A percentile compares a stretch with the other conserved stretches of the same genome.
phyloP scores from a whole-genome alignment of 2,797 vertebrate species.

The Squalus acanthias region DNA sequence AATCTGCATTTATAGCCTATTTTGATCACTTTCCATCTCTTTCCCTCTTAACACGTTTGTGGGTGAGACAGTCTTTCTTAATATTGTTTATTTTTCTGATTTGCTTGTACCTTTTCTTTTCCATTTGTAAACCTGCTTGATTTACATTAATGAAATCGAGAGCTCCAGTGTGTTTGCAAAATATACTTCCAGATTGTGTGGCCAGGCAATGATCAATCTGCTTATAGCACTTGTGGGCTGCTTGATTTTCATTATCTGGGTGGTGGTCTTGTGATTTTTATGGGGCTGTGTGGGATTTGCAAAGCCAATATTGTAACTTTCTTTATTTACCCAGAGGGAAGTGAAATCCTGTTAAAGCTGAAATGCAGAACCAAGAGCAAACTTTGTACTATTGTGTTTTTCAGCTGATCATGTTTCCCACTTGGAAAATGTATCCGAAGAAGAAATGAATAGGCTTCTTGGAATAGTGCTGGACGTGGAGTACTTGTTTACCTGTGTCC shows the following conservation, averaged over 20 bases:
- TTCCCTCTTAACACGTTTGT: not conserved
- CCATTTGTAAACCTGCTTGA: not conserved
- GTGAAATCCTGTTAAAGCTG: constrained; percentile 15
- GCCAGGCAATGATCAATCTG: not conserved
- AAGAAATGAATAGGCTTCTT: constrained; percentile 91
- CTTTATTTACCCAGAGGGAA: constrained; percentile 5
- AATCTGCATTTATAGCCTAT: not conserved
- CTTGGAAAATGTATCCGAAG: constrained; percentile 89
- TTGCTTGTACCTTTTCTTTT: not conserved
- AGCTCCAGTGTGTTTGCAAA: not conserved
- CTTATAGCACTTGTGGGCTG: not conserved
- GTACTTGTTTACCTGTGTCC: constrained; percentile 93
- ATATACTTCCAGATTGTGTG: no score
- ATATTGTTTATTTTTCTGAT: not conserved
- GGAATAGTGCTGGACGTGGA: constrained; percentile 94
- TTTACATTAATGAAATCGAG: not conserved
- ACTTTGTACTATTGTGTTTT: not conserved
- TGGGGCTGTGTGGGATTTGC: not conserved
- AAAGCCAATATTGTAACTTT: not conserved
- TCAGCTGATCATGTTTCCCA: constrained; percentile 93
- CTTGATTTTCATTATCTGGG: not conserved
- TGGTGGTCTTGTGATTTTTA: not conserved
- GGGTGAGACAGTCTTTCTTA: not conserved
- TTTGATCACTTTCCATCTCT: not conserved
- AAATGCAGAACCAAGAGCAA: not conserved